phyloP scores from a whole-genome alignment of 2,113 vertebrate genomes.

The Copsychus sechellarum region DNA sequence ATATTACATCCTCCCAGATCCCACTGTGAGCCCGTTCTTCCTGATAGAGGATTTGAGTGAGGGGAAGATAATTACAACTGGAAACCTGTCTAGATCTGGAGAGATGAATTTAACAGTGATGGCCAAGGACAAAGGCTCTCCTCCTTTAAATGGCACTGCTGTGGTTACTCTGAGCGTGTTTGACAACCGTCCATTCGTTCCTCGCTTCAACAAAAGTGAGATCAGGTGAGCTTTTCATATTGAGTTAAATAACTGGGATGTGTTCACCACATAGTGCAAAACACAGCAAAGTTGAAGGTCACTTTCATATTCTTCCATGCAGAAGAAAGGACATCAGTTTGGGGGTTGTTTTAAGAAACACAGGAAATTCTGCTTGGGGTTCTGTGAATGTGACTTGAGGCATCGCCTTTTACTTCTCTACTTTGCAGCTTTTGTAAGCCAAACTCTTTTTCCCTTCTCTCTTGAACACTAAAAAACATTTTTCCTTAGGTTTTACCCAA shows the following conservation, averaged over 20 bases:
- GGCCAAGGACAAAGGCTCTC: constrained; percentile 62
- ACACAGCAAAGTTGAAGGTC: not conserved
- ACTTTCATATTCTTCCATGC: not conserved
- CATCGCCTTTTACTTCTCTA: not conserved
- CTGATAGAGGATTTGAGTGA: constrained; percentile 40
- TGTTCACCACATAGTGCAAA: not conserved
- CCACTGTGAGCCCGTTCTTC: not conserved
- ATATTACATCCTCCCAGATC: constrained; percentile 41
- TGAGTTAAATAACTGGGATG: not conserved
- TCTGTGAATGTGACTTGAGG: not conserved
- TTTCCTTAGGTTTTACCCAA: not conserved
- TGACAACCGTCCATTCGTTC: constrained; percentile 23
- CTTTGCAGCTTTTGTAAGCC: not conserved
- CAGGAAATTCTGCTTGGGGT: not conserved
- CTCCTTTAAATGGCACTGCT: constrained; percentile 44
- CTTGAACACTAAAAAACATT: not conserved
- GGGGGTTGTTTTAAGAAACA: not conserved
- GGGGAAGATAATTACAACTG: constrained; percentile 60
- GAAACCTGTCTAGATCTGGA: constrained; percentile 31
- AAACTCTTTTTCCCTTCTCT: not conserved
- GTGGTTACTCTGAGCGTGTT: constrained; percentile 10
- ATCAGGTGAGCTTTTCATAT: constrained; percentile 56
- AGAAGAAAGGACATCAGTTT: not conserved
- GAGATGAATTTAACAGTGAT: constrained; percentile 43
- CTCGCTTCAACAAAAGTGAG: constrained; percentile 8